Conservation (phyloP, 2,888 invertebrate genomes). For the Noctua janthe region DNA sequence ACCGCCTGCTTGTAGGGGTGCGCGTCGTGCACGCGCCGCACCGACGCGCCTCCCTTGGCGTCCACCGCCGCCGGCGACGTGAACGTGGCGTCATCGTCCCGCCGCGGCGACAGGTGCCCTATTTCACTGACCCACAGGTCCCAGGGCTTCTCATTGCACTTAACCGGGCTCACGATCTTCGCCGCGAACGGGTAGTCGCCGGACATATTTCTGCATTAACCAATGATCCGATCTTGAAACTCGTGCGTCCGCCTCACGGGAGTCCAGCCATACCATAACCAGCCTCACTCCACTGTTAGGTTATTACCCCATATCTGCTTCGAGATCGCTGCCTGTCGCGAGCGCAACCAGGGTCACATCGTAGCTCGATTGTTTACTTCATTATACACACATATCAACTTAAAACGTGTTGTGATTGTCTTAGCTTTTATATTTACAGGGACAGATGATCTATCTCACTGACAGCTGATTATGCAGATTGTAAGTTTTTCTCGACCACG, state of each 20-base stretch:
- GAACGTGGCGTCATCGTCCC: conserved; percentile 81
- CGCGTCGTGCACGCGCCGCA: conserved; percentile 76
- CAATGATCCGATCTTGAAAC: conserved; percentile 76
- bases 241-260: conserved; percentile 80
- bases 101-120: conserved; percentile 86
- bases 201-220: conserved; percentile 84
- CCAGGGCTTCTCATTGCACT: conserved; percentile 89
- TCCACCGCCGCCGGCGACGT: conserved; percentile 80
- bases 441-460: conserved; percentile 91
- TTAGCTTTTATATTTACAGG: conserved; percentile 90
- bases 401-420: conserved; percentile 87
- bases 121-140: conserved; percentile 89
- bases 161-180: conserved; percentile 86
- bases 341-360: conserved; percentile 83
- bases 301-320: conserved; percentile 89
- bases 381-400: conserved; percentile 80
- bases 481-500: conserved; percentile 89
- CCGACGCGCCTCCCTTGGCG: conserved; percentile 76
- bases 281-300: conserved; percentile 86
- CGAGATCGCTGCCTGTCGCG: conserved; percentile 76
- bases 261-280: conserved; percentile 84
- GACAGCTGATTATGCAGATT: conserved; percentile 91
- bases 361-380: conserved; percentile 82
- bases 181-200: conserved; percentile 84
- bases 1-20: conserved; percentile 81